Conservation (phyloP, 2,797 vertebrate species). For the Danio aesculapii region DNA sequence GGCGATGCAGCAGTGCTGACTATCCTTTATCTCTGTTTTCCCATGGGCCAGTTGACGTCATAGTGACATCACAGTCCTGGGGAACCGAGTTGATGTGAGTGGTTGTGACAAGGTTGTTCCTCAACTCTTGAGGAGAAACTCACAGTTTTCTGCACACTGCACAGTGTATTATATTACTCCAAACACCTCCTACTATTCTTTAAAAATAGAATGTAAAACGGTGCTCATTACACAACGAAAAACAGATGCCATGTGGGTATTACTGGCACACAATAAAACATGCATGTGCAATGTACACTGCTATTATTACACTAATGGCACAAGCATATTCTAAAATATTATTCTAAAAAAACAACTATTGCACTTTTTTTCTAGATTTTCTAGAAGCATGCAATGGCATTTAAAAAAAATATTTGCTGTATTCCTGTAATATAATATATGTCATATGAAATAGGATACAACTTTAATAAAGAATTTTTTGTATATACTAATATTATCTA, state of each 20-base stretch:
- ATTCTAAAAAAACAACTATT: no score
- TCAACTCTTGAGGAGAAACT: background rate
- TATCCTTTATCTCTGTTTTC: background rate
- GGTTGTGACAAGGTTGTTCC: conserved; percentile 11
- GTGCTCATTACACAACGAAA: background rate
- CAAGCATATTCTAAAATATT: no score
- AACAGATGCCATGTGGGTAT: background rate
- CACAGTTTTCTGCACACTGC: background rate
- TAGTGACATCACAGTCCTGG: conserved; percentile 65
- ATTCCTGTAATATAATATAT: background rate
- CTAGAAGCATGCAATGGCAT: no score
- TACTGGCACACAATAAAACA: background rate
- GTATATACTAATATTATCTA: no score
- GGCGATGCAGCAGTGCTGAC: background rate
- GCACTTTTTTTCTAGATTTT: no score
- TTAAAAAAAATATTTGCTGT: no score
- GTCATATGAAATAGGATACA: background rate
- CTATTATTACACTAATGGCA: background rate
- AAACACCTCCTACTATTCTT: background rate
- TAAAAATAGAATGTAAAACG: background rate
- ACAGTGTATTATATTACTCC: no score
- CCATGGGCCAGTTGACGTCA: background rate
- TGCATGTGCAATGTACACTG: background rate
- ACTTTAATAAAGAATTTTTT: no score
- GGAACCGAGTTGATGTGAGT: conserved; percentile 32